phyloP scores from a whole-genome alignment of 2,797 vertebrate genomes.

The Gadopsis marmoratus region DNA sequence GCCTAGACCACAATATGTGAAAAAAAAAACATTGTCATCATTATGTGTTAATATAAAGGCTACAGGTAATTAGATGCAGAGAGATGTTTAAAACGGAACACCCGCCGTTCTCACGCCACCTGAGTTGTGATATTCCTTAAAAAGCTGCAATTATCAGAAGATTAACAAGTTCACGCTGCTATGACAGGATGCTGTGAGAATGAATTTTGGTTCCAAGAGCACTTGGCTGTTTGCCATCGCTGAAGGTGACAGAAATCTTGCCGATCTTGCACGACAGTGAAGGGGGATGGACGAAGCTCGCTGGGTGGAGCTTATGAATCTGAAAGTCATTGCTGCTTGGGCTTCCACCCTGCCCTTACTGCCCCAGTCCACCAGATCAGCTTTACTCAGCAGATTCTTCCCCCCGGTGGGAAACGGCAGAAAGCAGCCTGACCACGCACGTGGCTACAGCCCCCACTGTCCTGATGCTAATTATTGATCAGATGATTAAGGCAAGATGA shows the following conservation, averaged over 20 bases:
- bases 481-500: slow-evolving; percentile 97
- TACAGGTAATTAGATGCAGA: slow-evolving; percentile 29
- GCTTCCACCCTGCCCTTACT: slow-evolving; percentile 83
- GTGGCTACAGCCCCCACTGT: slow-evolving; percentile 88
- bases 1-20: neutral
- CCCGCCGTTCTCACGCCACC: slow-evolving; percentile 50
- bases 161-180: slow-evolving; percentile 83
- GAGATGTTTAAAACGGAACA: slow-evolving; percentile 43
- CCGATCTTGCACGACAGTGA: slow-evolving; percentile 89
- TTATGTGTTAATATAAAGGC: slow-evolving; percentile 23
- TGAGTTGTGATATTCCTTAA: slow-evolving; percentile 78
- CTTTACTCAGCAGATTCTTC: slow-evolving; percentile 96
- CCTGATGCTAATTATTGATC: slow-evolving; percentile 95
- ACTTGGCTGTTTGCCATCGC: slow-evolving; percentile 84
- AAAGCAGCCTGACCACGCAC: slow-evolving; percentile 84
- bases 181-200: slow-evolving; percentile 84
- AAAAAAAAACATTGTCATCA: slow-evolving; percentile 10
- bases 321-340: slow-evolving; percentile 86
- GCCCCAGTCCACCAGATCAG: slow-evolving; percentile 88
- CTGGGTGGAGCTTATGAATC: slow-evolving; percentile 81
- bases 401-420: slow-evolving; percentile 73
- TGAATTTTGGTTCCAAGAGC: slow-evolving; percentile 83
- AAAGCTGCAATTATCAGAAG: slow-evolving; percentile 83
- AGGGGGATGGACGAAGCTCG: slow-evolving; percentile 75
- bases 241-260: slow-evolving; percentile 91